Percentiles rank a stretch among this genome's conserved stretches.
Evolutionary conservation across 2,888 invertebrate genomes (phyloP).

Genomic region (Seira sanloemensis): DNA sequence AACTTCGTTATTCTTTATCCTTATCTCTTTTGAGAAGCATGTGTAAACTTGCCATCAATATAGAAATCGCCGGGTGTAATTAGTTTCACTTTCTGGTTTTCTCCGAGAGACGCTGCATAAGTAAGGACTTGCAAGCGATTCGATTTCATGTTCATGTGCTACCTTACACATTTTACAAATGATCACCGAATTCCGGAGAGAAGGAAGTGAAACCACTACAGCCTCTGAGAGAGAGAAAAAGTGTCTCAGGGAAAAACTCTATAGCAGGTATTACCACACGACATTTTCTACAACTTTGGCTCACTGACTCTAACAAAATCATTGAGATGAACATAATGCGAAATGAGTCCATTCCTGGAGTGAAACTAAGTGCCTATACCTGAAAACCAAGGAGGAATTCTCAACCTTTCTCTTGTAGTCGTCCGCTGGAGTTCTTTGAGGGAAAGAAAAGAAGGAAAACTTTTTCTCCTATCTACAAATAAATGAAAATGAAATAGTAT

Average conservation of each 20-base stretch:
- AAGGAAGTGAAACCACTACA: no score
- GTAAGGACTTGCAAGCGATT: neutral
- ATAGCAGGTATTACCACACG: neutral
- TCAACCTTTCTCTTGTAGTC: neutral
- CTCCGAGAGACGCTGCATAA: neutral
- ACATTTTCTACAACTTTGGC: constrained; percentile 18
- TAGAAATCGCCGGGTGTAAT: neutral
- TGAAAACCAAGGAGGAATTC: constrained; percentile 28
- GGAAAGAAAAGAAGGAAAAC: constrained; percentile 20
- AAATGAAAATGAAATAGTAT: constrained; percentile 1
- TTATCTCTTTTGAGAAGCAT: neutral
- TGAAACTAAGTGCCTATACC: constrained; percentile 45
- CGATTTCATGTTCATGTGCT: no score
- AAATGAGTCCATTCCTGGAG: constrained; percentile 49
- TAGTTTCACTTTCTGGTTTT: neutral
- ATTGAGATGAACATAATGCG: constrained; percentile 55
- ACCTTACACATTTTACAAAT: no score
- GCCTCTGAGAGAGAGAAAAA: neutral
- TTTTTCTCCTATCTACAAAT: constrained; percentile 17
- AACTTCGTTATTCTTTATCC: neutral
- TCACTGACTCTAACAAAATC: constrained; percentile 36
- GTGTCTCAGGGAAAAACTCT: neutral
- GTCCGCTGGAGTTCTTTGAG: constrained; percentile 17
- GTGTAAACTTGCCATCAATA: neutral
- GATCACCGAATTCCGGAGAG: no score